Evolutionary conservation across 2,888 invertebrate genomes (phyloP), one percentile per base, ranked within the genome.

Genomic region (Rhamnusium bicolor): DNA sequence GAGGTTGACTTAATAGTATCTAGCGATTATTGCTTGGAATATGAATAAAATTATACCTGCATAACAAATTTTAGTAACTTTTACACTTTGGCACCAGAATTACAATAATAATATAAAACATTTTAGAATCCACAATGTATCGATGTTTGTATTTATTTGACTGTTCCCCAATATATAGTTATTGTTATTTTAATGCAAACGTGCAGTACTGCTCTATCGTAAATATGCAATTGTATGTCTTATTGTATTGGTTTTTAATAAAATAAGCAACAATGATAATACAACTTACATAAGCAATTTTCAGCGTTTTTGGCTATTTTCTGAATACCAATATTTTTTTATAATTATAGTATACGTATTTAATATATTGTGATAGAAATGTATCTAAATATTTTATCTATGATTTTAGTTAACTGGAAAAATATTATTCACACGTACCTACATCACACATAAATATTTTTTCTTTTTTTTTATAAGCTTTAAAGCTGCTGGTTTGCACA

Each of bases 11-110:
- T 68, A 69, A 54, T 60, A 21, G 60, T 19, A 27, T 24, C 60
- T 67, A 60, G 67, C 69, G 32, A 65, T 83, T 83, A 83, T 83
- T 83, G 83, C 82, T 83, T 73, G 72, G 69, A 74, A 72, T 75
- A 78, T 76, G 72, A 73, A 76, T 78, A 78, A 81, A 82, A 77
- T 81, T 80, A 81, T 82, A 81, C 67, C 79, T 79, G 79, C 82
- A 80, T 80, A 81, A 81, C 83, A 82, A 79, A 71, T 71, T 81
- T 85, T 86, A 86, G 86, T 87, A 86, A 87, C 87, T 87, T 85
- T 83, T 83, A 83, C 80, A 82, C 81, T 88, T 88, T 88, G 88
- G 88, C 88, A 88, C 88, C 87, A 86, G 87, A 85, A 85, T 86
- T 86, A 83, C 82, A 83, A 82, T 85, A 82, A 67, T 67, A 65